Evolutionary conservation across 2,113 vertebrate species (phyloP).

Genomic region (Neotoma lepida): DNA sequence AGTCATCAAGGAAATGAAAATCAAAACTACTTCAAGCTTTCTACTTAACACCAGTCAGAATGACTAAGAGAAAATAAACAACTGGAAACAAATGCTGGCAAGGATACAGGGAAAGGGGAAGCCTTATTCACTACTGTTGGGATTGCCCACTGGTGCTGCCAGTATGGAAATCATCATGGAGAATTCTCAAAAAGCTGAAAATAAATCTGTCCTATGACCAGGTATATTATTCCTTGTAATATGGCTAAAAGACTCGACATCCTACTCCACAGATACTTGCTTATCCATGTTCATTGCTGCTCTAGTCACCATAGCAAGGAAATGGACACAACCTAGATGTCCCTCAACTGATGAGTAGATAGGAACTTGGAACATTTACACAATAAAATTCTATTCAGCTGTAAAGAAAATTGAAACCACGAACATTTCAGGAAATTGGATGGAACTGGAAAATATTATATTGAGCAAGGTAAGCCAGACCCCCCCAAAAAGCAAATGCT

Average conservation of each 20-base stretch:
- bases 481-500: neutral
- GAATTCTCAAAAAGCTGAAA: neutral
- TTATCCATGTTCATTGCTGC: neutral
- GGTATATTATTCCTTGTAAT: neutral
- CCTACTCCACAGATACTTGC: neutral
- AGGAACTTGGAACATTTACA: neutral
- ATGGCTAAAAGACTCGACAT: no score
- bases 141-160: neutral
- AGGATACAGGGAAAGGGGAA: neutral
- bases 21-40: neutral
- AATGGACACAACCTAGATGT: neutral
- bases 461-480: neutral
- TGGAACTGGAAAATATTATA: neutral
- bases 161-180: neutral
- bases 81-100: neutral
- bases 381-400: neutral
- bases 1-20: neutral
- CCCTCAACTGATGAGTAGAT: neutral
- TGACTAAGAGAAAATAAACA: neutral
- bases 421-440: neutral
- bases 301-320: neutral
- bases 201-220: neutral
- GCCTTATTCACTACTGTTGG: neutral
- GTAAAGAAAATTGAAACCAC: neutral
- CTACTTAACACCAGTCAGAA: neutral